A percentile compares a stretch with the other conserved stretches of the same genome.
phyloP scores from a whole-genome alignment of 2,113 vertebrate genomes.

The Sminthopsis crassicaudata region DNA sequence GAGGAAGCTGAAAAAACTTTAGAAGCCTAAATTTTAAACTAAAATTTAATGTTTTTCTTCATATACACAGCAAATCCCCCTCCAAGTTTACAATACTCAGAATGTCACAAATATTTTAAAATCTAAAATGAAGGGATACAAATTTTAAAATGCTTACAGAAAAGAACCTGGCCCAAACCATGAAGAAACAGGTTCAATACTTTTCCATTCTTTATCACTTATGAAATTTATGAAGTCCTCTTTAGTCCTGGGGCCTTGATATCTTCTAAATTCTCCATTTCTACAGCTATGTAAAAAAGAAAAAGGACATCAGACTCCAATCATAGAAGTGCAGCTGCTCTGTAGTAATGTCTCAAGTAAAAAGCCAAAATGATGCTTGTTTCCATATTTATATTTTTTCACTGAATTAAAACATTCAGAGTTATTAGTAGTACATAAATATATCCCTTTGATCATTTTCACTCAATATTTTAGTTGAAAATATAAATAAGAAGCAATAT shows the following conservation, averaged over 20 bases:
- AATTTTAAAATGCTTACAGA: constrained; percentile 87
- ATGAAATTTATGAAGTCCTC: constrained; percentile 95
- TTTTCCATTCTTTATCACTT: constrained; percentile 94
- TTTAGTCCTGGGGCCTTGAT: constrained; percentile 94
- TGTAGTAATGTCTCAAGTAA: constrained; percentile 38
- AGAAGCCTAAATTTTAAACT: constrained; percentile 29
- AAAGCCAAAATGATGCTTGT: constrained; percentile 11
- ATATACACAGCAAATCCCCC: background rate
- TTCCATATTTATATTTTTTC: constrained; percentile 45
- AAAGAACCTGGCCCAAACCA: constrained; percentile 96
- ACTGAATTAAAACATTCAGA: constrained; percentile 52
- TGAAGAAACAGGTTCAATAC: constrained; percentile 91
- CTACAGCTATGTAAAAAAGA: constrained; percentile 88
- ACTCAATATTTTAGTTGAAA: background rate
- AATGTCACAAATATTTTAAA: background rate
- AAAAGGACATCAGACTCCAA: constrained; percentile 35
- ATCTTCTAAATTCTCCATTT: constrained; percentile 95
- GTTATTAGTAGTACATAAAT: constrained; percentile 22
- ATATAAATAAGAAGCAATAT: constrained; percentile 24
- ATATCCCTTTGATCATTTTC: constrained; percentile 16
- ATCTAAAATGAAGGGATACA: constrained; percentile 40
- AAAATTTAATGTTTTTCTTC: constrained; percentile 6
- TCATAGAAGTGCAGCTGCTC: background rate
- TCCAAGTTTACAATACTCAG: constrained; percentile 10
- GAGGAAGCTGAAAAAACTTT: constrained; percentile 12